These are phyloP conservation scores for Leptobrachium leishanense DNA, from an alignment of 2,113 vertebrate species.

Conservation along the genomic window DNA sequence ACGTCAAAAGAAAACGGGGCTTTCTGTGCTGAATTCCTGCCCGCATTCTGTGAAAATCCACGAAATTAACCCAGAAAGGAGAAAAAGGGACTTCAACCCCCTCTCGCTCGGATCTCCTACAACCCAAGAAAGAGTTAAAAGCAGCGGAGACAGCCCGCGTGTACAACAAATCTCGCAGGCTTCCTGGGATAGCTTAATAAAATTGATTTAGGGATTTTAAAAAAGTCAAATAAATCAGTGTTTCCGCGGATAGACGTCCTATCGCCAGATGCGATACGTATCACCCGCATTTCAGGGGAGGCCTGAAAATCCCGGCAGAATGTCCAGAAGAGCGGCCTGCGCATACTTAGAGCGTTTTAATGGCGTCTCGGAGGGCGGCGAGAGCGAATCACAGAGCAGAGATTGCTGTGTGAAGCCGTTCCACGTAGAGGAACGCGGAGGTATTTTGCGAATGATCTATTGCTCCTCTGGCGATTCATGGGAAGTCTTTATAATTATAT, in stretches of 20 bases:
- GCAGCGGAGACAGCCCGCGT: not conserved
- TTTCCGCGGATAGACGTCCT: not conserved
- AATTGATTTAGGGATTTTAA: not conserved
- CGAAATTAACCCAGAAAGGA: too few relatives aligned
- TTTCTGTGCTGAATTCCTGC: too few relatives aligned
- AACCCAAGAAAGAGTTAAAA: not conserved
- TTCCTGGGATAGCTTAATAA: constrained; percentile 6
- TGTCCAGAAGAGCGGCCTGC: not conserved
- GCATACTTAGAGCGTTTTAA: not conserved
- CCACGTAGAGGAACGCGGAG: not conserved
- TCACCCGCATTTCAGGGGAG: not conserved
- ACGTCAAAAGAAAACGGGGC: too few relatives aligned
- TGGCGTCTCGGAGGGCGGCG: not conserved
- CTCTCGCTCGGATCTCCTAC: too few relatives aligned
- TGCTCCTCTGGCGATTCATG: constrained; percentile 19
- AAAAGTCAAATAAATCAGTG: not conserved
- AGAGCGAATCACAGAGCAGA: not conserved
- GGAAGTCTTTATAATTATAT: constrained; percentile 8
- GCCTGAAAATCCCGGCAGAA: not conserved
- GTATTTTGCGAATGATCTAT: not conserved
- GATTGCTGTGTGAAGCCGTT: not conserved
- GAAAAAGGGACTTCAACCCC: too few relatives aligned
- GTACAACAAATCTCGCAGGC: not conserved
- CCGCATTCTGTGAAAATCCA: too few relatives aligned
- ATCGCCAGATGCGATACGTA: constrained; percentile 4